These are phyloP conservation scores for Laticauda colubrina DNA, from an alignment of 2,113 vertebrate genomes.

Conservation along the genomic window DNA sequence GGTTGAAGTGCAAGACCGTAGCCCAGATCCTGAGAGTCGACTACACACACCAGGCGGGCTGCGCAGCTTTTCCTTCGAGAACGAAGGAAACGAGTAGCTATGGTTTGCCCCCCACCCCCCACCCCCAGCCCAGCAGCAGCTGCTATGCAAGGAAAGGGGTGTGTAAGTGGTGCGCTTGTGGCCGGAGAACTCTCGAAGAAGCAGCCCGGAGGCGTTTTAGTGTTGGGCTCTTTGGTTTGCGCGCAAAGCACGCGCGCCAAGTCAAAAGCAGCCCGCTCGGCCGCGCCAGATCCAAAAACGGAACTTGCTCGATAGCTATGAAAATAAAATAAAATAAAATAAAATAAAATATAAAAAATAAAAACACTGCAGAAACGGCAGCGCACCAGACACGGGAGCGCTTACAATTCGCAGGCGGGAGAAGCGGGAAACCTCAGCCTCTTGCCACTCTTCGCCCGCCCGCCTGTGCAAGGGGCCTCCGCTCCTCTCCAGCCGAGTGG, in stretches of 20 bases:
- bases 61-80: background rate
- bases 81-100: background rate
- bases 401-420: slow-evolving; percentile 31
- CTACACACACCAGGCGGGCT: background rate
- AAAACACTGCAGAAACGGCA: slow-evolving; percentile 70
- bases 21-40: background rate
- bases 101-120: too few species aligned
- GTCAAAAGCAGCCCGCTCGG: background rate
- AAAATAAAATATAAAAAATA: too few species aligned
- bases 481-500: slow-evolving; percentile 1
- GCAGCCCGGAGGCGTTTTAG: background rate
- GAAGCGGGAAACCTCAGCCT: slow-evolving; percentile 46
- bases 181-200: background rate
- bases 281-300: slow-evolving; percentile 48
- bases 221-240: background rate
- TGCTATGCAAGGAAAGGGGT: too few species aligned
- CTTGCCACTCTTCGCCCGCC: slow-evolving; percentile 16
- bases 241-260: background rate
- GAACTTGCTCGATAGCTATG: slow-evolving; percentile 66
- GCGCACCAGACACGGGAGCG: slow-evolving; percentile 47
- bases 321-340: slow-evolving; percentile 38
- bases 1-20: background rate
- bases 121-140: too few species aligned
- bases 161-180: too few species aligned
- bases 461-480: slow-evolving; percentile 13